Conservation (phyloP, 2,113 vertebrate species). For the Genyomyrus donnyi region DNA sequence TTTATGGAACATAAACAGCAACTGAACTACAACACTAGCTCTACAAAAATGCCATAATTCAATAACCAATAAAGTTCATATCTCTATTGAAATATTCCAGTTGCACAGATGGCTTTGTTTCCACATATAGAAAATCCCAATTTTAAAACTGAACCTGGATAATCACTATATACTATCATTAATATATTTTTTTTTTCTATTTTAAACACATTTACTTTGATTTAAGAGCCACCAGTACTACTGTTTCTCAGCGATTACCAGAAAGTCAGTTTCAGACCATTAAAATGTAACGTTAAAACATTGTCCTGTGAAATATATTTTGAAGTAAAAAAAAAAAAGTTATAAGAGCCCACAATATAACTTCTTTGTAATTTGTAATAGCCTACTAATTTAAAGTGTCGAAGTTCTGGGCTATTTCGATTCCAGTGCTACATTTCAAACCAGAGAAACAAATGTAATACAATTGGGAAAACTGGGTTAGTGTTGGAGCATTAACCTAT, state of each 20-base stretch:
- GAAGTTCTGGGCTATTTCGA: slow-evolving; percentile 2
- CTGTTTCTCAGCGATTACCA: not conserved
- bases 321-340: not conserved
- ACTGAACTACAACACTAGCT: not conserved
- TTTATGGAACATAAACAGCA: not conserved
- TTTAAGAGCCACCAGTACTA: not conserved
- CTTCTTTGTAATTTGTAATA: not conserved
- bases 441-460: not conserved
- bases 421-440: not conserved
- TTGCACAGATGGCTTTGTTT: not conserved
- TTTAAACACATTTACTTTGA: slow-evolving; percentile 18
- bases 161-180: slow-evolving; percentile 14
- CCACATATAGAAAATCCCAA: not conserved
- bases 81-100: not conserved
- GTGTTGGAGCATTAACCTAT: slow-evolving; percentile 1
- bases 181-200: not conserved
- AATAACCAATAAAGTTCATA: not conserved
- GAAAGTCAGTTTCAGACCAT: not conserved
- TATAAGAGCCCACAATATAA: not conserved
- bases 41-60: not conserved
- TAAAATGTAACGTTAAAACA: not conserved
- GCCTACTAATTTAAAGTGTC: not conserved
- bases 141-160: not conserved
- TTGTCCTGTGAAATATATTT: not conserved
- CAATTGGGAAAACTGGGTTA: not conserved